Conservation (phyloP, 35 echinoderm and acorn worm species). For the Amphiura filiformis region DNA sequence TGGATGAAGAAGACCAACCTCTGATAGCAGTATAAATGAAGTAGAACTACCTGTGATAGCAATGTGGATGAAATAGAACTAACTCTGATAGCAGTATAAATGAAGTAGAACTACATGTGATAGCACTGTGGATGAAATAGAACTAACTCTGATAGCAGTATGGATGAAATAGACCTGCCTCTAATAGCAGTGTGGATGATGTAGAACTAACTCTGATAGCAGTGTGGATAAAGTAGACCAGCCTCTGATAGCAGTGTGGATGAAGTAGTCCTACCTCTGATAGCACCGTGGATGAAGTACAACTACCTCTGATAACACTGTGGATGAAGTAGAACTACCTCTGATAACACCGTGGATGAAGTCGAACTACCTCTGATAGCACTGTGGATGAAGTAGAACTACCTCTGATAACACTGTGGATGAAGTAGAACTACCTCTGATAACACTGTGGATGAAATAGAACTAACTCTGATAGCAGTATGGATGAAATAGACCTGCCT, state of each 20-base stretch:
- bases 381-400: background rate
- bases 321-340: background rate
- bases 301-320: background rate
- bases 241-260: background rate
- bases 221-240: background rate
- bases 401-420: background rate
- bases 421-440: conserved; percentile 2
- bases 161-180: background rate
- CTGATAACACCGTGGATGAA: background rate
- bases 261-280: background rate
- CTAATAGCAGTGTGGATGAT: background rate
- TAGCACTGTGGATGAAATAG: too few species aligned
- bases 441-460: background rate
- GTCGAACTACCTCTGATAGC: background rate
- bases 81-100: background rate
- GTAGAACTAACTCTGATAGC: background rate
- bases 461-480: background rate
- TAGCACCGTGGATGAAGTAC: background rate
- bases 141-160: too few species aligned
- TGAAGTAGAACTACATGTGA: too few species aligned
- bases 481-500: background rate
- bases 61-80: background rate
- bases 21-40: too few species aligned
- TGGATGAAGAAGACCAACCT: too few species aligned
- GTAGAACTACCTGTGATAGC: background rate